Percentiles rank a stretch among this genome's conserved stretches.
phyloP scores from a whole-genome alignment of 2,113 vertebrate species.

The Azemiops feae region DNA sequence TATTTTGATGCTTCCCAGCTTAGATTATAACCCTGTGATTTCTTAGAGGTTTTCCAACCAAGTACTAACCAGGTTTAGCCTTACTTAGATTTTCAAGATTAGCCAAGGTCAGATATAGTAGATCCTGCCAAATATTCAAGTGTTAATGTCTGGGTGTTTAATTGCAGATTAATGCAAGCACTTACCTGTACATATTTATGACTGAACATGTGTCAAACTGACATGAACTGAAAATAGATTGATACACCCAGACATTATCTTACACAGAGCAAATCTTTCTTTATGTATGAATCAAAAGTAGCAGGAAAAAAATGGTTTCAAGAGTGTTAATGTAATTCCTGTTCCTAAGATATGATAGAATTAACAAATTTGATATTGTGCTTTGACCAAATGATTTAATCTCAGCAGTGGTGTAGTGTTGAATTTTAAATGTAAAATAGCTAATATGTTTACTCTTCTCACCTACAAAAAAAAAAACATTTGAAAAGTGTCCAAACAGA shows the following conservation, averaged over 20 bases:
- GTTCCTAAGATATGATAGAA: not conserved
- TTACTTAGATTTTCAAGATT: not conserved
- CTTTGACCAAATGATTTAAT: not conserved
- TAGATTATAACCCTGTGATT: not conserved
- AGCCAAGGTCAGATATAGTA: not conserved
- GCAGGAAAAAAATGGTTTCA: not conserved
- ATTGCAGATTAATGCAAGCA: not conserved
- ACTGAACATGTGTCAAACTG: not conserved
- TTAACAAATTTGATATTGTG: not conserved
- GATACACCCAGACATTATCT: not conserved
- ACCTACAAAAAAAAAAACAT: not conserved
- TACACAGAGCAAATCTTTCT: not conserved
- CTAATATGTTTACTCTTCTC: not conserved
- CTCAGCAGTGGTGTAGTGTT: not conserved
- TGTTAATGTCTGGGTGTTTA: not conserved
- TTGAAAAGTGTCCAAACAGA: not conserved
- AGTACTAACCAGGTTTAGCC: not conserved
- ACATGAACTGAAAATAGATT: not conserved
- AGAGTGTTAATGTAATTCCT: not conserved
- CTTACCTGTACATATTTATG: not conserved
- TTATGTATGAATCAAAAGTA: not conserved
- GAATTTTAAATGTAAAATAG: not conserved
- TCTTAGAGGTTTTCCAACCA: not conserved
- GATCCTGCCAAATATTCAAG: not conserved
- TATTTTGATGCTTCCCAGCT: not conserved